Evolutionary conservation across 1,140 invertebrate genomes (phyloP), one percentile per base, ranked within the genome.

Genomic region (Latrodectus geometricus): DNA sequence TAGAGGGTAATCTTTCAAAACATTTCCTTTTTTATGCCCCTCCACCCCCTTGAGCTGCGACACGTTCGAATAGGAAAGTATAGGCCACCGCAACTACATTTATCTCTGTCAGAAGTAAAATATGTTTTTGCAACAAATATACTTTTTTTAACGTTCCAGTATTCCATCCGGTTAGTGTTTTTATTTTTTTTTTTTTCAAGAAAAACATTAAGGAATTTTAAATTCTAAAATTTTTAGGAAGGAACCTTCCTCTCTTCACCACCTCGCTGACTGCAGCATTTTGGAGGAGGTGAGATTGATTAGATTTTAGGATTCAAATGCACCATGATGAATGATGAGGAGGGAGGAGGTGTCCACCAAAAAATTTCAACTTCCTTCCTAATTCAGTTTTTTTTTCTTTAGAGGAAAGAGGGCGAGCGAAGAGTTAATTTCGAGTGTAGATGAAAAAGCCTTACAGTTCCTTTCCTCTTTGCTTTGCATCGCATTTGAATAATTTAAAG

Each of bases 31-130:
- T 49, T 66, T 23, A 17, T 56, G 9, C 54, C 12, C 0, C 49
- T 72, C 35, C 21, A 8, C 54, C 23, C 48, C 17, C 68, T 21
- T 23, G 35, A 35, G 35, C 35, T 3, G 21, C 66, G 65, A 68
- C 78, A 49, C 78, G 52, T 61, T 80, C 49, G 80, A 49, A 73
- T 54, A 52, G 54, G 54, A 61, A 61, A 11, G 17, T 61, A 61
- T 61, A 61, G 17, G 54, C 35, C 21, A 49, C 50, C 54, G 52
- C 20, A 9, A 35, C 48, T 74, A n/a, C 82, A 84, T 84, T 84
- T 72, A 76, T 84, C 82, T 84, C 23, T 76, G 82, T 84, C 82
- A 84, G 48, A 68, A n/a, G 82, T 84, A 76, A 84, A 84, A 84
- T 76, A 84, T 83, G 80, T 83, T 83, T 70, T 83, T 73, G 80